Percentiles rank a stretch among this genome's conserved stretches.
Conservation (phyloP, 2,797 vertebrate genomes). For the Phoeniculus purpureus region DNA sequence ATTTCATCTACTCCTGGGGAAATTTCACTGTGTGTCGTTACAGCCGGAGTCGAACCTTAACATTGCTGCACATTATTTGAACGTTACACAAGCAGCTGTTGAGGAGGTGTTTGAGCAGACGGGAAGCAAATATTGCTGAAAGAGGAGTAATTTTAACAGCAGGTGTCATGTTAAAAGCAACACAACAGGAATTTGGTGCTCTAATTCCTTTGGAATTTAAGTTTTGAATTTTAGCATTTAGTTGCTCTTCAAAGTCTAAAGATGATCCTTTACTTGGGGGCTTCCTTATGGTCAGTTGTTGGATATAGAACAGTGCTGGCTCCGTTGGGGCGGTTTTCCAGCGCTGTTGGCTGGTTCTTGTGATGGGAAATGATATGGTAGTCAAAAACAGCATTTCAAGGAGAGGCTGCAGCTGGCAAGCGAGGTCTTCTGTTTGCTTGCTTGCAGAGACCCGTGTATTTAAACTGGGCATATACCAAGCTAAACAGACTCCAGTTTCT, state of each 20-base stretch:
- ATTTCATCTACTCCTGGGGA: not conserved
- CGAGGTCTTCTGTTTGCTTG: not conserved
- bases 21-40: not conserved
- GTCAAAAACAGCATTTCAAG: not conserved
- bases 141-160: not conserved
- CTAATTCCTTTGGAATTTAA: not conserved
- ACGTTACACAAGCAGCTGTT: not conserved
- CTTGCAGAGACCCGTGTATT: not conserved
- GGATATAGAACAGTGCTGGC: not conserved
- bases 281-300: not conserved
- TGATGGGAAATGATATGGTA: not conserved
- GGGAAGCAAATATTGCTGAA: not conserved
- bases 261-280: not conserved
- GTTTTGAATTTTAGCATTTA: not conserved
- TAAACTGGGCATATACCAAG: not conserved
- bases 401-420: not conserved
- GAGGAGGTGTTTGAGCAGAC: not conserved
- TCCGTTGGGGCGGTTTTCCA: not conserved
- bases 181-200: not conserved
- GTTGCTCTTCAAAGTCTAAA: not conserved
- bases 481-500: conserved; percentile 5
- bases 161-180: rapidly evolving
- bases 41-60: not conserved
- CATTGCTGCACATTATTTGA: not conserved
- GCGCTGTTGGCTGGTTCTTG: not conserved